Evolutionary conservation across 2,888 invertebrate genomes (phyloP).

Genomic region (Philereme vetulata): DNA sequence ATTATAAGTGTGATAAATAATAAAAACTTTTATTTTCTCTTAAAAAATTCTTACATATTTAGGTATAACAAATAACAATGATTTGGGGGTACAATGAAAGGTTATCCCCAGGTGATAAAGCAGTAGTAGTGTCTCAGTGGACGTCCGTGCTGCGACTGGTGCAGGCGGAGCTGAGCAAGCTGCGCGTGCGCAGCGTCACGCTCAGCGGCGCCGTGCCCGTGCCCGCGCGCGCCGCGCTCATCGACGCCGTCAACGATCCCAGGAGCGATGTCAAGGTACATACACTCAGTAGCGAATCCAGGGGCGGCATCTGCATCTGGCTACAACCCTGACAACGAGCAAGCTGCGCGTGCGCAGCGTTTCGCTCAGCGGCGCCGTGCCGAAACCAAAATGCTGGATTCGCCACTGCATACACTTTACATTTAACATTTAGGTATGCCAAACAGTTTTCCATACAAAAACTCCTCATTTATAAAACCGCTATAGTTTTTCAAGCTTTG

Average conservation of each 20-base stretch:
- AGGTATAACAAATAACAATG: no score
- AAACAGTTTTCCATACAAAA: no score
- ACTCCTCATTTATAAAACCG: no score
- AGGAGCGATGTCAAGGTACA: slow-evolving; percentile 80
- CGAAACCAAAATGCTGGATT: no score
- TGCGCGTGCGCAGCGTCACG: slow-evolving; percentile 82
- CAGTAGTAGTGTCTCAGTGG: slow-evolving; percentile 97
- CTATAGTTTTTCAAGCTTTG: no score
- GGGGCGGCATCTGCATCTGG: no score
- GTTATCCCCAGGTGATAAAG: slow-evolving; percentile 84
- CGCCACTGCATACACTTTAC: no score
- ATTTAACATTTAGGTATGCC: no score
- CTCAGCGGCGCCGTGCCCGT: slow-evolving; percentile 91
- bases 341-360: slow-evolving; percentile 80
- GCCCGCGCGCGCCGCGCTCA: slow-evolving; percentile 87
- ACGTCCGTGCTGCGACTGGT: slow-evolving; percentile 91
- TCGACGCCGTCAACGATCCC: slow-evolving; percentile 88
- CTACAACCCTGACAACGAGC: slow-evolving; percentile 18
- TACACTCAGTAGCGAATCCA: background rate
- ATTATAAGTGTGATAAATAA: no score
- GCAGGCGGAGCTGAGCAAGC: slow-evolving; percentile 83
- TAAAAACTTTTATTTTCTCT: no score
- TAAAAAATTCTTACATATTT: no score
- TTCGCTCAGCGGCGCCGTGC: slow-evolving; percentile 90
- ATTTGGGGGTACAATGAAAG: no score